These are phyloP conservation scores for Sycophaga agraensis DNA, from an alignment of 1,140 invertebrate species.

Conservation along the genomic window DNA sequence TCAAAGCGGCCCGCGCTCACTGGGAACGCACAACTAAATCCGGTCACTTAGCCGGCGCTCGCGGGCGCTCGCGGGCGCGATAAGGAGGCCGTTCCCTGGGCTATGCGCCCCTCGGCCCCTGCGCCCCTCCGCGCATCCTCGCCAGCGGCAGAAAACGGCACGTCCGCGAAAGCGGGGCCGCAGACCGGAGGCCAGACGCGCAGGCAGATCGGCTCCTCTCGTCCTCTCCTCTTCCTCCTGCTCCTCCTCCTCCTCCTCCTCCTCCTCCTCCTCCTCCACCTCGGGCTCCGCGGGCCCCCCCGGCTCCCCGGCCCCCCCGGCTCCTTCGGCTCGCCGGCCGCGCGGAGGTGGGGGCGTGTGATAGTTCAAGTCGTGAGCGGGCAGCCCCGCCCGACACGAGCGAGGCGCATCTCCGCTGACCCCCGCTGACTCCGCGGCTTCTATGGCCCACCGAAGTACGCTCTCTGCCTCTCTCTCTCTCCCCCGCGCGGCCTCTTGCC, in stretches of 20 bases:
- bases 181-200: constrained; percentile 1
- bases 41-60: too few relatives aligned
- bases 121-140: too few relatives aligned
- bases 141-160: too few relatives aligned
- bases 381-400: constrained; percentile 56
- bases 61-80: too few relatives aligned
- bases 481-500: background rate
- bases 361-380: constrained; percentile 60
- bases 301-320: constrained; percentile 42
- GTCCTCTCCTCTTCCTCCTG: background rate
- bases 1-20: too few relatives aligned
- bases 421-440: constrained; percentile 22
- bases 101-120: too few relatives aligned
- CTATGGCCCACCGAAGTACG: constrained; percentile 19
- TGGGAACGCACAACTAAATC: too few relatives aligned
- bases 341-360: constrained; percentile 59
- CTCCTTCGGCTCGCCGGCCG: constrained; percentile 36
- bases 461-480: constrained; percentile 15
- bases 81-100: too few relatives aligned
- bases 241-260: background rate
- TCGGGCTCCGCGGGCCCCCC: constrained; percentile 1
- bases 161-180: background rate
- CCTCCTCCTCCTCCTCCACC: background rate
- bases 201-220: background rate
- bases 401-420: constrained; percentile 20